Evolutionary conservation across 35 echinoderm and acorn worm genomes (phyloP).

Genomic region (Chiridota heheva): DNA sequence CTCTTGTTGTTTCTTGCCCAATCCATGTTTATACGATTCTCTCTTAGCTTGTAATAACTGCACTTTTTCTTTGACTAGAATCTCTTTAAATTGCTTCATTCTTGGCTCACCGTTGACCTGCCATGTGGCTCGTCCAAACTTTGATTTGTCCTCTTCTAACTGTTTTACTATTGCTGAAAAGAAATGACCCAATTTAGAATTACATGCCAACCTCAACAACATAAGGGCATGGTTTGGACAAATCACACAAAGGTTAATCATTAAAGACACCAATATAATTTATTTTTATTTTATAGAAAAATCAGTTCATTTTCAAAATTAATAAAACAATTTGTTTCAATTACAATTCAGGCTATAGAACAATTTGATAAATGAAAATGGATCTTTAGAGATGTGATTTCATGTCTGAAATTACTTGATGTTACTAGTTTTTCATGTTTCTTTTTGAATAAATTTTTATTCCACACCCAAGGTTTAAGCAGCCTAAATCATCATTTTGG

Average conservation of each 20-base stretch:
- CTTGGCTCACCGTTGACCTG: constrained; percentile 55
- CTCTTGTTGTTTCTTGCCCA: constrained; percentile 91
- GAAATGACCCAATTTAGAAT: not conserved
- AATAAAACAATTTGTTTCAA: not conserved
- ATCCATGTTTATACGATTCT: constrained; percentile 69
- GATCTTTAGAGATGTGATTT: too few relatives aligned
- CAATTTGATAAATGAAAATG: too few relatives aligned
- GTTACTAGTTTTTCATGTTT: too few relatives aligned
- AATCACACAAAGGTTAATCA: not conserved
- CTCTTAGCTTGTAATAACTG: constrained; percentile 77
- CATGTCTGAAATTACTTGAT: too few relatives aligned
- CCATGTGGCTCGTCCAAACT: constrained; percentile 89
- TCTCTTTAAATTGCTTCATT: constrained; percentile 48
- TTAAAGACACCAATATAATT: not conserved
- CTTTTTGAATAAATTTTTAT: too few relatives aligned
- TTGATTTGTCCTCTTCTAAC: constrained; percentile 51
- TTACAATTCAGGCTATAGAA: not conserved
- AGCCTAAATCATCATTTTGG: too few relatives aligned
- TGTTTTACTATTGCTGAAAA: constrained; percentile 60
- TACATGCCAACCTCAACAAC: not conserved
- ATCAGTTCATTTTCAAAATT: too few relatives aligned
- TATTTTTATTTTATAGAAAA: not conserved
- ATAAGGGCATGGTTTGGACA: not conserved
- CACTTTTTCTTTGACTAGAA: constrained; percentile 59
- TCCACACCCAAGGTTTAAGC: too few relatives aligned